Base-by-base conservation (phyloP, 2,113 vertebrate species). In the Podarcis cretensis region DNA sequence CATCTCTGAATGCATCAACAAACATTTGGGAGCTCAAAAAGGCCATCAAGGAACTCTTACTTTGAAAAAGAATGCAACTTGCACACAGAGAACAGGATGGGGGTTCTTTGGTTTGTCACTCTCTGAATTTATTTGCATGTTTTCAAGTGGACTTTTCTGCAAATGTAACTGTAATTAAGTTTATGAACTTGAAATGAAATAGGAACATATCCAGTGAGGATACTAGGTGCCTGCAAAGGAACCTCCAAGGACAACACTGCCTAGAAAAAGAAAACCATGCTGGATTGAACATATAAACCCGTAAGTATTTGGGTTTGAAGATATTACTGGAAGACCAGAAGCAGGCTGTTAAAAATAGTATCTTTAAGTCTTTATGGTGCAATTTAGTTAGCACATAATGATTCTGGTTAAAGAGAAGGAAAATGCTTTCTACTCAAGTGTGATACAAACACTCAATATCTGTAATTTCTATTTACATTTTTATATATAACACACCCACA, bases 191-290 rank as follows among this genome's bases (percentile, higher is more conserved):
- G 74, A 81, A 65, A 65, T 48, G 40, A 25, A 91, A 81, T 5
- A 65, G 13, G 84, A 91, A 0, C 37, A 84, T 21, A 91, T 89
- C 79, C 82, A 92, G 75, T 86, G 75, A 89, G 48, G 65, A 81
- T 87, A 90, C 84, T 23, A 30, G 79, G 77, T 14, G 23, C n/a
- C n/a, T 78, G 87, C 59, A 69, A 32, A 54, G 82, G 87, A 91
- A 81, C 23, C 68, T 89, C 54, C 91, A 71, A 85, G 54, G 27
- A 90, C 48, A 65, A 37, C n/a, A 74, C 16, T 57, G 81, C 84
- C 8, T 5, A 85, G 32, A 30, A 54, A 43, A 21, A 54, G 10
- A 54, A 54, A 13, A 16, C 12, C 3, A 54, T 54, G 23, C 37
- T 79, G 77, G 43, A 81, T 81, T 59, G n/a, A 59, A 59, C 30